Evolutionary conservation across 2,797 vertebrate genomes (phyloP), one percentile per base, ranked within the genome.

Genomic region (Pristis pectinata): DNA sequence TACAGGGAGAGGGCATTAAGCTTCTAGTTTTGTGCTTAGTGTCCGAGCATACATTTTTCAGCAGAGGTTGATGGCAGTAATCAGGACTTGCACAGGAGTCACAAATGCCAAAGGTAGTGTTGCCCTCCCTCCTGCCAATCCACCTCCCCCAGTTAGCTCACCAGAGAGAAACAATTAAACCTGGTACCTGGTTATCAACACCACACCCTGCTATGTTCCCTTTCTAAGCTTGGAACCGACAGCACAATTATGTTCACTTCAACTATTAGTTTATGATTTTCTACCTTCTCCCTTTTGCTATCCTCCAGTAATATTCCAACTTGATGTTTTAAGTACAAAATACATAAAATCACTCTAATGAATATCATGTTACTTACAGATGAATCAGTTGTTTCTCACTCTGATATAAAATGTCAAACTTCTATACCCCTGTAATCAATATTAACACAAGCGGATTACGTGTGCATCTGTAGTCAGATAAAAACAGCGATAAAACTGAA

Each of bases 361-460:
- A 93, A 72, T 30, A 41, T 15, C 30, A 64, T 37, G 67, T 10
- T 44, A 15, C 19, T 74, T 67, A 44, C 37, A 41, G 61, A 49
- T 8, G 67, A 72, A 72, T 67, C 64, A 93, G 41, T 72, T 70
- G 64, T 93, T 93, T 67, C 64, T 93, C 37, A 49, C 41, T 72
- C 67, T 37, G n/a, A 49, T 30, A 93, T 27, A 89, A 89, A 59
- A 70, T 72, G 67, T 72, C 91, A 92, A 92, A 92, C 89, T 22
- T 41, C 64, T 92, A 19, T 9, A 74, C 41, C 92, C 13, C 64
- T 30, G 34, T 92, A 61, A 67, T 41, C 41, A 74, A 72, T 24
- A 11, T 49, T 30, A 72, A 93, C 8, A 44, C 24, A 49, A 72
- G 27, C 27, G 30, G 49, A 49, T 44, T 49, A 93, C 93, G 93